Percentiles rank a stretch among this genome's conserved stretches.
phyloP scores from a whole-genome alignment of 2,888 invertebrate species.

The Epicampocera succincta region DNA sequence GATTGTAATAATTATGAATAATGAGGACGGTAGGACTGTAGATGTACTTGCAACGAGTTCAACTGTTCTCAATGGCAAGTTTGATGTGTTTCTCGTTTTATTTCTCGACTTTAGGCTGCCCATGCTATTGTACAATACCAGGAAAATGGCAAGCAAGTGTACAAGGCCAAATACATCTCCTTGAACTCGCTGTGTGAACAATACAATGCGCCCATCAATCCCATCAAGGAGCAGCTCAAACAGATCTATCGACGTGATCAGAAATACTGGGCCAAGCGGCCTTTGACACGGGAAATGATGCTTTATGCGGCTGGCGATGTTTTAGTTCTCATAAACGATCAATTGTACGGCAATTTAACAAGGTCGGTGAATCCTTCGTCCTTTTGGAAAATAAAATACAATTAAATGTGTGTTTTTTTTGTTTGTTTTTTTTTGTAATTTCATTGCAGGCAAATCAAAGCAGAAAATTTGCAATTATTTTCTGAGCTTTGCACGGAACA shows the following conservation, averaged over 20 bases:
- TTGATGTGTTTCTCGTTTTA: too few species aligned
- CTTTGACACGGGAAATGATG: constrained; percentile 94
- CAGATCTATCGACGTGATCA: constrained; percentile 92
- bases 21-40: too few species aligned
- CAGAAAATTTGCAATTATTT: constrained; percentile 88
- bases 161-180: constrained; percentile 96
- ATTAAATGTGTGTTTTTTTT: background rate
- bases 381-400: background rate
- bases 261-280: constrained; percentile 94
- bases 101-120: too few species aligned
- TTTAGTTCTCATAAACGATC: constrained; percentile 91
- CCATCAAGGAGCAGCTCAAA: constrained; percentile 94
- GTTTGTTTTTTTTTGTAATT: background rate
- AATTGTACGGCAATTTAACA: constrained; percentile 88
- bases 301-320: constrained; percentile 95
- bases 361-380: constrained; percentile 80
- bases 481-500: constrained; percentile 94
- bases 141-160: constrained; percentile 93
- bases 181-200: constrained; percentile 94
- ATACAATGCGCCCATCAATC: constrained; percentile 93
- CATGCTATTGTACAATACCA: constrained; percentile 95
- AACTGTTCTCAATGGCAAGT: too few species aligned
- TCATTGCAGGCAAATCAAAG: constrained; percentile 84
- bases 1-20: too few species aligned
- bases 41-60: too few species aligned